Percentiles rank a stretch among this genome's conserved stretches.
These are phyloP conservation scores for Parasteatoda tepidariorum DNA, from an alignment of 1,140 invertebrate genomes.

Conservation along the genomic window DNA sequence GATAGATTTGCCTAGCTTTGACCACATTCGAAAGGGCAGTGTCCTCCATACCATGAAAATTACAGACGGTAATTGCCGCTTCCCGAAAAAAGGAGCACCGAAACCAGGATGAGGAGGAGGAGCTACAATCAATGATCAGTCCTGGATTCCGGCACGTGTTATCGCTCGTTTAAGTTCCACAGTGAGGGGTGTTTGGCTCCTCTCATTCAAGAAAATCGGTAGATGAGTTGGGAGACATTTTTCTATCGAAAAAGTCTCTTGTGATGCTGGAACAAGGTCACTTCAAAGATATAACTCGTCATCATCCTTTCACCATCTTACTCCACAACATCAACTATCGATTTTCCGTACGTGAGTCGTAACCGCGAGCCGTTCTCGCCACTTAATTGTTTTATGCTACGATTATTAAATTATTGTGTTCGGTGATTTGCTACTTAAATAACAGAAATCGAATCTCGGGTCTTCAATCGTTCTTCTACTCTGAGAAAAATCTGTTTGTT, in stretches of 20 bases:
- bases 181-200: not conserved
- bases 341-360: not conserved
- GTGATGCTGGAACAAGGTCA: slow-evolving; percentile 35
- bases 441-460: too few relatives aligned
- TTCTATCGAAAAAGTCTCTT: not conserved
- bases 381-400: not conserved
- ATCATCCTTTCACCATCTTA: not conserved
- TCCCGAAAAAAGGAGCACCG: too few relatives aligned
- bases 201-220: not conserved
- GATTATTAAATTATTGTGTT: too few relatives aligned
- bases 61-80: not conserved
- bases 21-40: not conserved
- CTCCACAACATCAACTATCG: slow-evolving; percentile 2
- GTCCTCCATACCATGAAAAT: slow-evolving; percentile 14
- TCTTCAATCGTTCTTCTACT: too few relatives aligned
- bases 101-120: not conserved
- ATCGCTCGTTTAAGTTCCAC: not conserved
- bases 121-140: slow-evolving; percentile 30
- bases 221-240: not conserved
- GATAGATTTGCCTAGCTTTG: not conserved
- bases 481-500: slow-evolving; percentile 28
- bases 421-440: too few relatives aligned
- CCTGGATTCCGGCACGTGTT: slow-evolving; percentile 4
- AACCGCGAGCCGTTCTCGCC: not conserved
- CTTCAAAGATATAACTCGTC: slow-evolving; percentile 37